Base-by-base conservation (phyloP, 1,140 invertebrate genomes). In the Ridgeia piscesae region DNA sequence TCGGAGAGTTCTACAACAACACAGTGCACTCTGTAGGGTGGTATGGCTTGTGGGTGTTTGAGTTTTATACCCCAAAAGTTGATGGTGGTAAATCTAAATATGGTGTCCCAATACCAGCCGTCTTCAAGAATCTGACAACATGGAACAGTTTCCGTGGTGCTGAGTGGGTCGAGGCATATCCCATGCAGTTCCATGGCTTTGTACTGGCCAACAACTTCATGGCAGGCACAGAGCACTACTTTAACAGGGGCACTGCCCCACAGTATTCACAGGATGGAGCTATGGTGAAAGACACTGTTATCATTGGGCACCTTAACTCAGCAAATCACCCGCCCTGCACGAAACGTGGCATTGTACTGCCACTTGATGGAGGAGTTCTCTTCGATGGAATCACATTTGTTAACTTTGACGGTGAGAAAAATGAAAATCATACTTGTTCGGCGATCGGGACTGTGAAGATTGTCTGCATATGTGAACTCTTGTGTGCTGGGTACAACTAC, bases 1-100 rank as follows among this genome's bases (percentile, higher is more conserved):
- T 96, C 1, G 94, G 93, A 42, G 77, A 91, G 91, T 96, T 95
- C 91, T 91, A 33, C n/a, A 95, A 96, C 93, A 96, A 96, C 93
- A 93, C 94, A 14, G 95, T 94, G 11, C 95, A 96, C 93, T 95
- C 95, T 0, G 92, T 94, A 34, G 95, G 95, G 58, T 95, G 95
- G 94, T 96, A 95, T 94, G 95, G 95, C 33, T 91, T 96, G 0
- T 96, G 95, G 95, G 94, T 95, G 8, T 96, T 96, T 92, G 92
- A 94, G 34, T 93, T 91, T 0, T 95, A 94, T 91, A 93, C 93
- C 34, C 95, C 95, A 2, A 91, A 34, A 89, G 92, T 89, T 92
- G n/a, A n/a, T n/a, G 34, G 31, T 2, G 89, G 89, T 35, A 34
- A 34, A 50, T 92, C 48, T 92, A n/a, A 11, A 92, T 6, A 27